Evolutionary conservation across 2,888 invertebrate species (phyloP).

Genomic region (Cataglyphis livida): DNA sequence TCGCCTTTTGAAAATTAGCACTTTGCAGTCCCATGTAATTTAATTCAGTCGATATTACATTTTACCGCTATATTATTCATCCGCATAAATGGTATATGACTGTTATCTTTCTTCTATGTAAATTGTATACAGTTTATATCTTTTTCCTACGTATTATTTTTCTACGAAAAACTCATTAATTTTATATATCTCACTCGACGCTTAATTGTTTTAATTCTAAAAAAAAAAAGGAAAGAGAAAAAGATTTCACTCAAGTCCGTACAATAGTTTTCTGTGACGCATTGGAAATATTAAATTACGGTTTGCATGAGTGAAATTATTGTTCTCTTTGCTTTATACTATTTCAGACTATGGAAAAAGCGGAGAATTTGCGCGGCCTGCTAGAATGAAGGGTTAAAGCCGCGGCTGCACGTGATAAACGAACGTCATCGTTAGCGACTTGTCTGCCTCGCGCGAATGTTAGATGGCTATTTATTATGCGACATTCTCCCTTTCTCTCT

Average conservation of each 20-base stretch:
- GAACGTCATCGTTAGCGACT: slow-evolving; percentile 50
- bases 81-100: background rate
- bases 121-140: background rate
- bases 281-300: slow-evolving; percentile 44
- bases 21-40: slow-evolving; percentile 26
- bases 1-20: slow-evolving; percentile 35
- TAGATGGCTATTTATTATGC: slow-evolving; percentile 48
- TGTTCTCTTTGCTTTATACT: background rate
- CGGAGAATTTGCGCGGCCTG: slow-evolving; percentile 1
- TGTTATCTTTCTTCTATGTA: background rate
- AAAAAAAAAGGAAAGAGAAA: background rate
- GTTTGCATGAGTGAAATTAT: slow-evolving; percentile 31
- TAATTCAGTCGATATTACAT: background rate
- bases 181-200: background rate
- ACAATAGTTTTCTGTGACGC: background rate
- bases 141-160: background rate
- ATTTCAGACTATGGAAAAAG: slow-evolving; percentile 20
- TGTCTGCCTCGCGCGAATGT: background rate
- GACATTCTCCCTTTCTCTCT: slow-evolving; percentile 11
- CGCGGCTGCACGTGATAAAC: slow-evolving; percentile 46
- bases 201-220: slow-evolving; percentile 27
- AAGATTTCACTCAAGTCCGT: background rate
- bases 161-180: slow-evolving; percentile 15
- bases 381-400: slow-evolving; percentile 41
- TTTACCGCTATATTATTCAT: background rate